Conservation (phyloP, 2,888 invertebrate genomes). For the Biston stratarius region DNA sequence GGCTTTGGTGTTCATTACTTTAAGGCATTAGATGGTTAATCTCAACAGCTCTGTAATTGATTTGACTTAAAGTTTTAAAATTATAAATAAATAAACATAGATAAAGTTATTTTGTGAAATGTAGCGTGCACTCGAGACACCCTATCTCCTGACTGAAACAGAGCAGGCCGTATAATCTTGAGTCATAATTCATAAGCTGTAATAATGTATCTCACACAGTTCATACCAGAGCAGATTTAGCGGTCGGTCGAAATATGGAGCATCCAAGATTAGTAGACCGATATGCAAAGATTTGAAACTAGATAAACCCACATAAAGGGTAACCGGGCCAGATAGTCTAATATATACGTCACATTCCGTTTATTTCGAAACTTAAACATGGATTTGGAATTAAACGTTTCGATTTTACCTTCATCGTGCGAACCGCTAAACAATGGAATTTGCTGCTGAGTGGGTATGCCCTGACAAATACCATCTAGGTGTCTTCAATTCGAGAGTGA, state of each 20-base stretch:
- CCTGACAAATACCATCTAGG: too few relatives aligned
- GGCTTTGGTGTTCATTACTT: too few relatives aligned
- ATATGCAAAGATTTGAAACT: constrained; percentile 28
- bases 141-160: too few relatives aligned
- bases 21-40: too few relatives aligned
- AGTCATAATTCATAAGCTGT: constrained; percentile 13
- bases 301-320: constrained; percentile 22
- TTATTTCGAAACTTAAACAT: constrained; percentile 13
- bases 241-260: constrained; percentile 19
- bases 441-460: too few relatives aligned
- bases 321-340: constrained; percentile 13
- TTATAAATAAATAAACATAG: background rate
- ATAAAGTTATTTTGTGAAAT: background rate
- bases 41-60: too few relatives aligned
- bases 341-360: constrained; percentile 6
- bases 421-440: too few relatives aligned
- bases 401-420: too few relatives aligned
- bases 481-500: too few relatives aligned
- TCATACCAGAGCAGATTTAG: constrained; percentile 20
- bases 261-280: constrained; percentile 26
- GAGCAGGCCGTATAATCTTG: background rate
- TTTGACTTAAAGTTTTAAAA: too few relatives aligned
- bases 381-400: too few relatives aligned
- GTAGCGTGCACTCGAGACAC: background rate
- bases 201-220: constrained; percentile 9